These are phyloP conservation scores for Suricata suricatta DNA, from an alignment of 2,113 vertebrate genomes.

Conservation along the genomic window DNA sequence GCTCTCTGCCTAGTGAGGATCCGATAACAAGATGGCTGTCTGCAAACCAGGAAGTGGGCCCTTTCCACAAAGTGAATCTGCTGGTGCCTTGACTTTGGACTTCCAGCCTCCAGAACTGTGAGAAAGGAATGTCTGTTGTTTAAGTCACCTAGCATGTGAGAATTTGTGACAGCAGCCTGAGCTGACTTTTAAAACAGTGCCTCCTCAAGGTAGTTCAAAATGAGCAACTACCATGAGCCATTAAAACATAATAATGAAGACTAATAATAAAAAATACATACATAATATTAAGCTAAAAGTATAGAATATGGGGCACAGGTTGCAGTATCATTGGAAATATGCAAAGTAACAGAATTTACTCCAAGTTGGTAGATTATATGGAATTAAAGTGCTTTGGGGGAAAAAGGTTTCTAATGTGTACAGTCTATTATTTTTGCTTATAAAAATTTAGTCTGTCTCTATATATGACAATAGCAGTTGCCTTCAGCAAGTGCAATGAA, in stretches of 20 bases:
- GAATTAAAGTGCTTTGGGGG: neutral
- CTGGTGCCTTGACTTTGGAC: neutral
- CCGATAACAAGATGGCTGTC: accelerated
- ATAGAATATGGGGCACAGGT: neutral
- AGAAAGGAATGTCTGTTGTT: neutral
- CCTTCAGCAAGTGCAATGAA: neutral
- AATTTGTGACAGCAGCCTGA: neutral
- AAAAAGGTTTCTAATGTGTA: neutral
- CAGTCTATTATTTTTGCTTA: neutral
- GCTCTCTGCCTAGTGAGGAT: neutral
- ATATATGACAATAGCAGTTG: neutral
- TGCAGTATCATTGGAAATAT: neutral
- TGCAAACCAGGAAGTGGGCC: neutral
- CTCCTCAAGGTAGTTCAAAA: neutral
- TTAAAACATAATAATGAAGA: neutral
- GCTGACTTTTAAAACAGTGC: neutral
- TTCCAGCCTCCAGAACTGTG: neutral
- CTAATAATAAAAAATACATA: neutral
- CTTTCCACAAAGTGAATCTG: neutral
- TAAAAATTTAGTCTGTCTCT: neutral
- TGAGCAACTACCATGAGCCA: neutral
- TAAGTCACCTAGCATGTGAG: neutral
- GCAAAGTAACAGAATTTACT: neutral
- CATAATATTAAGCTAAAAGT: neutral
- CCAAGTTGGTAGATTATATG: neutral